phyloP scores from a whole-genome alignment of 2,797 vertebrate genomes.

The Rhynchotus rufescens region DNA sequence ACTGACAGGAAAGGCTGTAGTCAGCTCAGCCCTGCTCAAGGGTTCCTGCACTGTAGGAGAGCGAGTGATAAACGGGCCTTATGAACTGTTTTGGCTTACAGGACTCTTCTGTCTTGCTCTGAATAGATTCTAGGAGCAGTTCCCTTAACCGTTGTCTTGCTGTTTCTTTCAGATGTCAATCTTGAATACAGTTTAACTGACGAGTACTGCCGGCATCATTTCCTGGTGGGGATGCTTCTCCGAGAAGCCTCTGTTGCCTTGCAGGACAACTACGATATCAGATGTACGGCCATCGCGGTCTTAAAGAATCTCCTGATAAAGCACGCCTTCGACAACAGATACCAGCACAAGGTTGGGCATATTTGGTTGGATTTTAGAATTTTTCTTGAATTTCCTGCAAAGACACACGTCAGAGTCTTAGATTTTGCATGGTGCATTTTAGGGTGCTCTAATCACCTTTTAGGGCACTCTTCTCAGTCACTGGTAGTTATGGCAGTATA shows the following conservation, averaged over 20 bases:
- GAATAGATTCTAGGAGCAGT: not conserved
- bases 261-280: conserved; percentile 89
- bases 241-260: conserved; percentile 90
- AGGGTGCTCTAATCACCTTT: not conserved
- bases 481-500: not conserved
- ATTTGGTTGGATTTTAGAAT: not conserved
- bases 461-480: not conserved
- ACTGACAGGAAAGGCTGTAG: not conserved
- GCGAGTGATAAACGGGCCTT: rapidly evolving
- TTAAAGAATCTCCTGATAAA: conserved; percentile 97
- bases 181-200: conserved; percentile 95
- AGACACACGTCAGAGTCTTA: not conserved
- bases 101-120: not conserved
- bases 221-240: conserved; percentile 93
- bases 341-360: conserved; percentile 89
- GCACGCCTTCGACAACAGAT: conserved; percentile 94
- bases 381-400: not conserved
- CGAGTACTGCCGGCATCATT: conserved; percentile 95
- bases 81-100: not conserved
- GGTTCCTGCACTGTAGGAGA: not conserved
- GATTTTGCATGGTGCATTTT: not conserved
- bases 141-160: conserved; percentile 42
- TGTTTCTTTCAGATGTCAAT: conserved; percentile 87
- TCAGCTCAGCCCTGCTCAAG: not conserved
- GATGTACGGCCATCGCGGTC: conserved; percentile 89